A percentile compares a stretch with the other conserved stretches of the same genome.
Conservation (phyloP, 2,113 vertebrate genomes). For the Aphyosemion australe region DNA sequence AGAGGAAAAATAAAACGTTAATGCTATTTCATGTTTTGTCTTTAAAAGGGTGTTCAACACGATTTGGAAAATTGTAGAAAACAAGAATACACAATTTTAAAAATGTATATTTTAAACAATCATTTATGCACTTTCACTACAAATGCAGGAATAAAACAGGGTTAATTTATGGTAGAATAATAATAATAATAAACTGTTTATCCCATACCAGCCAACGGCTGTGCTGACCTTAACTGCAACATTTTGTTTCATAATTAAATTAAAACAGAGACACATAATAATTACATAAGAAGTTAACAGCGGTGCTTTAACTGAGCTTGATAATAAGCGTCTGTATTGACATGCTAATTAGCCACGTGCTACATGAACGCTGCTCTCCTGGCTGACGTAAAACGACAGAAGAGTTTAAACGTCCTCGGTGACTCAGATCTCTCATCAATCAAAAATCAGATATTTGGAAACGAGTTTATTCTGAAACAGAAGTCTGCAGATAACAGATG, state of each 20-base stretch:
- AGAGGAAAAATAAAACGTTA: no score
- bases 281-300: background rate
- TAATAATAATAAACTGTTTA: background rate
- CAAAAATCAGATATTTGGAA: no score
- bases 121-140: no score
- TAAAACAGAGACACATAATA: background rate
- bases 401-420: no score
- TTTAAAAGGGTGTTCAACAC: no score
- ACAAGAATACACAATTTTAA: no score
- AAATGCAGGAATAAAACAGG: background rate
- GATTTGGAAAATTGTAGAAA: no score
- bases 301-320: background rate
- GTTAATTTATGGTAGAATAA: background rate
- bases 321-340: background rate
- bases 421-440: background rate
- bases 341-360: conserved; percentile 15
- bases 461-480: background rate
- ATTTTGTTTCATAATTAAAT: background rate
- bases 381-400: background rate
- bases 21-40: no score
- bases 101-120: no score
- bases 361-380: background rate
- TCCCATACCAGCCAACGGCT: no score
- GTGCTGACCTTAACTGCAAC: background rate
- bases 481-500: background rate